Conservation (phyloP, 2,888 invertebrate genomes). For the Bellardia pandia region DNA sequence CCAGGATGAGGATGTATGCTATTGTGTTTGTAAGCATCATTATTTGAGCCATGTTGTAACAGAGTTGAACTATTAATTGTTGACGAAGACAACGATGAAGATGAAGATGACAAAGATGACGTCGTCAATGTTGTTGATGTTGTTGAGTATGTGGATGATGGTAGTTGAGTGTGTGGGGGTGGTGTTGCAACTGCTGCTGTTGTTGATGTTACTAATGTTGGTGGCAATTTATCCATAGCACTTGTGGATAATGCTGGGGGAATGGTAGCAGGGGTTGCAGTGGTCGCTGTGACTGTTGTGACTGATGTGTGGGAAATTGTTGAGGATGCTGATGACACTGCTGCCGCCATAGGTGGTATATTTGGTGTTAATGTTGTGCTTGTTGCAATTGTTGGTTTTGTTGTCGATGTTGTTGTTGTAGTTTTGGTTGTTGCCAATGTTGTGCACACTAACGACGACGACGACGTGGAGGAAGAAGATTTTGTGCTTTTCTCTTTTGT, state of each 20-base stretch:
- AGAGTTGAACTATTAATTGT: constrained; percentile 50
- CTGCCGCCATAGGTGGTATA: constrained; percentile 43
- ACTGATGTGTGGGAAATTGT: constrained; percentile 45
- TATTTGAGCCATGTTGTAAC: constrained; percentile 67
- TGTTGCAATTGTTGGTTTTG: constrained; percentile 36
- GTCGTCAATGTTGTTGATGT: constrained; percentile 45
- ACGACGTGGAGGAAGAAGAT: constrained; percentile 48
- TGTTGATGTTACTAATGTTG: constrained; percentile 1
- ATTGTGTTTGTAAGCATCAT: constrained; percentile 68
- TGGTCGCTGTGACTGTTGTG: constrained; percentile 1
- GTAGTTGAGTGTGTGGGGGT: constrained; percentile 40
- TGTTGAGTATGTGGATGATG: constrained; percentile 41
- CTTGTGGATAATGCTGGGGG: constrained; percentile 23
- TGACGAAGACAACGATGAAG: constrained; percentile 30
- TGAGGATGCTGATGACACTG: constrained; percentile 29
- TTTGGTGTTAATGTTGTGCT: constrained; percentile 60
- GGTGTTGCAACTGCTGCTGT: constrained; percentile 21
- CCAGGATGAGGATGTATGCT: constrained; percentile 73
- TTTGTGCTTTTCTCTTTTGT: constrained; percentile 68
- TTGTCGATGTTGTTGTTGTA: constrained; percentile 55
- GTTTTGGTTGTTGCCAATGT: constrained; percentile 24
- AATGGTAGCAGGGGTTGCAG: constrained; percentile 3
- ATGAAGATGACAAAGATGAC: constrained; percentile 4
- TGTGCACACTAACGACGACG: background rate
- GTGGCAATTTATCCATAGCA: constrained; percentile 44